A percentile compares a stretch with the other conserved stretches of the same genome.
phyloP scores from a whole-genome alignment of 2,888 invertebrate genomes.

The Parnassius glacialis region DNA sequence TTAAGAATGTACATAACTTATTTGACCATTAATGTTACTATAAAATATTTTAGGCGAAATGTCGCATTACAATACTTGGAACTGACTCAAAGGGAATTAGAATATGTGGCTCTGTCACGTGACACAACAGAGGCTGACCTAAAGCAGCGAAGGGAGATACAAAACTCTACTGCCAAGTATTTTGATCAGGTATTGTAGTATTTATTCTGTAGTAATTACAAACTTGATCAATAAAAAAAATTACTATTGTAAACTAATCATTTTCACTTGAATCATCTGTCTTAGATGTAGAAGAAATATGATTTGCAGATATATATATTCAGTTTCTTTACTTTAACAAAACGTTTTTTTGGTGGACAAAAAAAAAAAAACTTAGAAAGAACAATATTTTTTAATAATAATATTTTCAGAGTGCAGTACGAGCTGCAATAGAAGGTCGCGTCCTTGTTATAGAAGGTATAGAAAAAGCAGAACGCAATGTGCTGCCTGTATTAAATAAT shows the following conservation, averaged over 20 bases:
- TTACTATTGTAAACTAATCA: too few species aligned
- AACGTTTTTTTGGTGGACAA: too few species aligned
- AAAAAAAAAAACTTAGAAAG: too few species aligned
- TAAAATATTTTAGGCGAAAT: slow-evolving; percentile 79
- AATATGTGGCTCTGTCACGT: slow-evolving; percentile 95
- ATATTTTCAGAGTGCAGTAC: slow-evolving; percentile 89
- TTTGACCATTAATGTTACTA: too few species aligned
- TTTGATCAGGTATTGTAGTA: slow-evolving; percentile 89
- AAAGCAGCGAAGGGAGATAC: slow-evolving; percentile 96
- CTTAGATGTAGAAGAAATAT: too few species aligned
- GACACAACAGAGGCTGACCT: slow-evolving; percentile 98
- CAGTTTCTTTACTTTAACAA: too few species aligned
- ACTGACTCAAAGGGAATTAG: slow-evolving; percentile 92
- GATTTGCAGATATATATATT: too few species aligned
- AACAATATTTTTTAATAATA: too few species aligned
- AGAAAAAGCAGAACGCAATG: slow-evolving; percentile 98
- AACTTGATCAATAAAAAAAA: too few species aligned
- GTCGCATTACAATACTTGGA: slow-evolving; percentile 94
- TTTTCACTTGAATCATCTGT: too few species aligned
- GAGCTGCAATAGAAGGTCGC: slow-evolving; percentile 94
- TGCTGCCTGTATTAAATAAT: slow-evolving; percentile 97
- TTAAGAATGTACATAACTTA: neutral
- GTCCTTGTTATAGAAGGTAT: slow-evolving; percentile 96
- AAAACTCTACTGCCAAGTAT: slow-evolving; percentile 92
- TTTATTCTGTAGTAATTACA: neutral